Evolutionary conservation across 2,888 invertebrate genomes (phyloP).

Genomic region (Andrena bicolor): DNA sequence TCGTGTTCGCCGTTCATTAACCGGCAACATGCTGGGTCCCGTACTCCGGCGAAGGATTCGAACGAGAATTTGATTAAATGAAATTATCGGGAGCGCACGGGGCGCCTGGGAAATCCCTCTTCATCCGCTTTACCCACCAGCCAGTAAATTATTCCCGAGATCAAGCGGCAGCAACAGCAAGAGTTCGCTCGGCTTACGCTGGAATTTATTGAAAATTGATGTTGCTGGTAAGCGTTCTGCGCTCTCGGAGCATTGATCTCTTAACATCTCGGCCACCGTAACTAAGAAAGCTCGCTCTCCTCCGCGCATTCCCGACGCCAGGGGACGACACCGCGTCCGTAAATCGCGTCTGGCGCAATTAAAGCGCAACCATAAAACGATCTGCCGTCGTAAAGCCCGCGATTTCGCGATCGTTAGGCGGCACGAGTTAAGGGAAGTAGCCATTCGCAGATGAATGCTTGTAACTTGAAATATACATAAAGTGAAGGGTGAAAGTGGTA

Average conservation of each 20-base stretch:
- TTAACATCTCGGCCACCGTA: background rate
- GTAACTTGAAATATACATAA: background rate
- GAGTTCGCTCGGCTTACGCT: background rate
- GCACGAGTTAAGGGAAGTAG: background rate
- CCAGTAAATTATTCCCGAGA: constrained; percentile 26
- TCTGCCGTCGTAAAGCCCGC: background rate
- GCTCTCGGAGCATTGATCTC: background rate
- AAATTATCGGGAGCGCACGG: constrained; percentile 16
- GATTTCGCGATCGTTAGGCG: constrained; percentile 19
- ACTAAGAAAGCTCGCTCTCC: background rate
- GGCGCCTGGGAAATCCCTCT: background rate
- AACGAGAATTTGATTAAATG: constrained; percentile 28
- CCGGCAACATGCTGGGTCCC: background rate
- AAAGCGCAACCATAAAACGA: constrained; percentile 16
- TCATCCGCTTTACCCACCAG: background rate
- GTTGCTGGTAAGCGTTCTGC: no score
- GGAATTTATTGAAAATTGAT: constrained; percentile 42
- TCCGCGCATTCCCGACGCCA: background rate
- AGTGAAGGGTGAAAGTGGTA: background rate
- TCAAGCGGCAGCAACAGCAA: constrained; percentile 1
- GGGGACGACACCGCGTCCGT: background rate
- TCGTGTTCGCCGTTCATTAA: background rate
- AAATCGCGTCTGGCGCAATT: constrained; percentile 23
- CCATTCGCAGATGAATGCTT: background rate
- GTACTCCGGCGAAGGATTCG: constrained; percentile 6